Percentiles rank a stretch among this genome's conserved stretches.
phyloP scores from a whole-genome alignment of 2,797 vertebrate genomes.

The Ptychobarbus kaznakovi region DNA sequence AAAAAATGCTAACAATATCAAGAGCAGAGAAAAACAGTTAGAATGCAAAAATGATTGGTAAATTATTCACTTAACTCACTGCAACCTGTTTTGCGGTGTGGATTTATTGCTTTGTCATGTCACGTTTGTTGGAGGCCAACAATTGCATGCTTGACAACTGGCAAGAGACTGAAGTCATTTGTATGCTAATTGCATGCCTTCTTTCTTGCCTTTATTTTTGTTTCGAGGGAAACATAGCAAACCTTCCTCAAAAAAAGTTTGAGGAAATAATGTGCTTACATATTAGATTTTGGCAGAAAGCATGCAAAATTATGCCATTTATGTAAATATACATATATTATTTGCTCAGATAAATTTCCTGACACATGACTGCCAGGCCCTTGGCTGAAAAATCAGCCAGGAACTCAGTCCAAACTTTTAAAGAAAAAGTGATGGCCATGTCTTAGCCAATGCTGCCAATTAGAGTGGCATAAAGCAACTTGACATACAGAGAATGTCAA shows the following conservation, averaged over 20 bases:
- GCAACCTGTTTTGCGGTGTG: neutral
- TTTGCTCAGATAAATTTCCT: neutral
- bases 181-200: slow-evolving; percentile 70
- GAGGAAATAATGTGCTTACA: neutral
- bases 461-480: slow-evolving; percentile 80
- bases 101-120: neutral
- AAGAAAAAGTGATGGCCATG: slow-evolving; percentile 24
- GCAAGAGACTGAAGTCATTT: slow-evolving; percentile 52
- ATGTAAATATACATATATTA: neutral
- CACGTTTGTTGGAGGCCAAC: neutral
- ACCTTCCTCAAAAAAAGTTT: neutral
- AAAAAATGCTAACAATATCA: slow-evolving; percentile 15
- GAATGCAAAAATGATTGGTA: neutral
- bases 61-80: neutral
- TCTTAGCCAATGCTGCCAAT: slow-evolving; percentile 74
- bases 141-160: slow-evolving; percentile 68
- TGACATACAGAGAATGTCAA: slow-evolving; percentile 80
- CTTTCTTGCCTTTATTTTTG: slow-evolving; percentile 48
- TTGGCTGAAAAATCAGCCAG: slow-evolving; percentile 27
- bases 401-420: slow-evolving; percentile 34
- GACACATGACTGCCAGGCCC: neutral
- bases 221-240: neutral
- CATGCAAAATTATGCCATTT: slow-evolving; percentile 17
- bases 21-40: neutral
- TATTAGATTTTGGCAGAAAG: neutral